Evolutionary conservation across 53 echinoderm and acorn worm species (phyloP), one percentile per base, ranked within the genome.

Genomic region (Mesocentrotus franciscanus): DNA sequence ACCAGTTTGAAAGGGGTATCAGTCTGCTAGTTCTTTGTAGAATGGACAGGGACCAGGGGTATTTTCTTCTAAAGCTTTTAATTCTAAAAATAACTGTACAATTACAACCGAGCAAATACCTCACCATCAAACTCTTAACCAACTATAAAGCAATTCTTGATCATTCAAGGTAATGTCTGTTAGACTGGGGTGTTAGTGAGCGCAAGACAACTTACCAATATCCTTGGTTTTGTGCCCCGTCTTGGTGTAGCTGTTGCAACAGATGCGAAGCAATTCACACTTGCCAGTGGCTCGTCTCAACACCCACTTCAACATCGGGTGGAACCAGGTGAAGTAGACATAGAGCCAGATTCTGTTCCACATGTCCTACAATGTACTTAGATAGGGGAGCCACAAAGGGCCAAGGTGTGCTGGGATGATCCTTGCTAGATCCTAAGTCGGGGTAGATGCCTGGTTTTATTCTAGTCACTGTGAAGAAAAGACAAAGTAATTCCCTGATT

Each of bases 281-380:
- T 95, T 97, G 76, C 99, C 99, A 85, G 98, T 97, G 92, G 98
- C 85, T 85, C 91, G 95, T 75, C 95, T 97, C 64, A 98, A 78
- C n/a, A 97, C 91, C 99, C 99, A 99, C 96, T 99, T 99, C 91
- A 99, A 95, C 98, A 99, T 98, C 62, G 96, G 95, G 68, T 96
- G 97, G 81, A 99, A 89, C 96, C 98, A 99, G 92, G 97, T 96
- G 96, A 98, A 97, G 92, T 97, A 98, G 62, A 96, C 94, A 95
- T 98, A 98, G 78, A 97, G 95, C 96, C 98, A 98, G 93, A 96
- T 83, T 87, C 89, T 70, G 17, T 95, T 89, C 96, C 96, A 94
- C 96, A 94, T 94, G 59, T 74, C 95, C 78, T 76, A 78, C 87
- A 49, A 49, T 49, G 49, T 49, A 49, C 49, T 4, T 49, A 17